Percentiles rank a stretch among this genome's conserved stretches.
Conservation (phyloP, 2,888 invertebrate genomes). For the Eristalinus aeneus region DNA sequence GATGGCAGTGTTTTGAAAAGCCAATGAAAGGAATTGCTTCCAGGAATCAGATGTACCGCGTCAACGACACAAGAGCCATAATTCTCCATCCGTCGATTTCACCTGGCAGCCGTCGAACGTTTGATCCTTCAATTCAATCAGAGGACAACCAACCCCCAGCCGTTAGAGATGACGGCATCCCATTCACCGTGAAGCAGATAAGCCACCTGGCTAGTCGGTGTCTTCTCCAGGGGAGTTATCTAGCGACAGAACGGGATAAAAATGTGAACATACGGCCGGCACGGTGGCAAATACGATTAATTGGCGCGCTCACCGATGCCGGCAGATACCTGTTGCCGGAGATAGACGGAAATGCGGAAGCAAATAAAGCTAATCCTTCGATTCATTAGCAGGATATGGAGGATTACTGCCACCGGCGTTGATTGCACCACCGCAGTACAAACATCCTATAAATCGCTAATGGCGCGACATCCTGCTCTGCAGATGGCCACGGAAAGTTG, state of each 20-base stretch:
- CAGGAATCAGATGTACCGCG: constrained; percentile 50
- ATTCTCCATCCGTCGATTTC: constrained; percentile 37
- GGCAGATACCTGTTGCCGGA: constrained; percentile 47
- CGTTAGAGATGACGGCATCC: constrained; percentile 8
- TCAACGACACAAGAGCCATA: constrained; percentile 31
- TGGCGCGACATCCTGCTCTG: constrained; percentile 32
- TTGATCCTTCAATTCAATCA: constrained; percentile 38
- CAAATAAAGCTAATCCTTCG: constrained; percentile 50
- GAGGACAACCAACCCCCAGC: constrained; percentile 2
- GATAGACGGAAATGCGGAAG: constrained; percentile 61
- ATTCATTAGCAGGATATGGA: constrained; percentile 59
- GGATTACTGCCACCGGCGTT: constrained; percentile 48
- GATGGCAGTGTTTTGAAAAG: constrained; percentile 54
- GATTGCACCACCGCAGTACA: constrained; percentile 6
- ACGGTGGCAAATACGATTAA: constrained; percentile 48
- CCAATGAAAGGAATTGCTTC: constrained; percentile 69
- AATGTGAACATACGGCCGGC: constrained; percentile 29
- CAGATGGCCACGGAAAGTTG: constrained; percentile 8
- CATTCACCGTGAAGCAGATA: constrained; percentile 30
- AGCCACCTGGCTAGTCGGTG: constrained; percentile 50
- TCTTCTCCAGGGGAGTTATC: constrained; percentile 52
- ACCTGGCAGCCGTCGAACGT: constrained; percentile 44
- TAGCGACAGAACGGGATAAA: neutral
- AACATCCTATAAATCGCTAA: constrained; percentile 51
- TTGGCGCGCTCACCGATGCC: constrained; percentile 8